A percentile compares a stretch with the other conserved stretches of the same genome.
Conservation (phyloP, 1,140 invertebrate genomes). For the Drosophila yakuba region DNA sequence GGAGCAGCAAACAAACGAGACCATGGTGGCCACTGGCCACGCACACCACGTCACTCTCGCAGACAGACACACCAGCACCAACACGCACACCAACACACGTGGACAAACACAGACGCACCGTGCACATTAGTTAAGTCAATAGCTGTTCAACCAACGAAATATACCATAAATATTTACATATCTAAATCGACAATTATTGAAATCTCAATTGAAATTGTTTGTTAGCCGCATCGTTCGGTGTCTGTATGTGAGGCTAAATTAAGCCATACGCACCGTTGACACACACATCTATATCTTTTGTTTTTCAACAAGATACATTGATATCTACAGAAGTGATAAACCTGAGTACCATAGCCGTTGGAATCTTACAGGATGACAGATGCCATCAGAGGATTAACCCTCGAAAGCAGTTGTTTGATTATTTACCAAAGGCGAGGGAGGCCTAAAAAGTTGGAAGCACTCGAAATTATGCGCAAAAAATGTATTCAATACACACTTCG, state of each 20-base stretch:
- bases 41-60: conserved; percentile 6
- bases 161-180: conserved; percentile 82
- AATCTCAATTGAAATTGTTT: conserved; percentile 83
- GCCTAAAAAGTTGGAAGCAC: conserved; percentile 5
- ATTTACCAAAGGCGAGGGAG: conserved; percentile 19
- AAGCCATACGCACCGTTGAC: conserved; percentile 44
- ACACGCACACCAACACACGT: conserved; percentile 5
- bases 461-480: no score
- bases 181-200: conserved; percentile 84
- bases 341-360: neutral
- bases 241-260: conserved; percentile 31
- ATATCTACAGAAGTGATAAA: conserved; percentile 25
- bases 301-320: conserved; percentile 7
- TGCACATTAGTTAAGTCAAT: conserved; percentile 80
- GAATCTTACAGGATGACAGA: conserved; percentile 15
- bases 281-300: neutral
- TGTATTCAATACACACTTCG: no score
- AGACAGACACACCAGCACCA: conserved; percentile 7
- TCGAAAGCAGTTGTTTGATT: conserved; percentile 3
- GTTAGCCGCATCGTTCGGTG: conserved; percentile 32
- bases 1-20: conserved; percentile 39
- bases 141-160: conserved; percentile 59
- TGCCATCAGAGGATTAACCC: conserved; percentile 30
- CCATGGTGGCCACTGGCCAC: conserved; percentile 14
- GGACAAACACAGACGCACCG: conserved; percentile 11